Conservation (phyloP, 2,797 vertebrate species). For the Aplochiton taeniatus region DNA sequence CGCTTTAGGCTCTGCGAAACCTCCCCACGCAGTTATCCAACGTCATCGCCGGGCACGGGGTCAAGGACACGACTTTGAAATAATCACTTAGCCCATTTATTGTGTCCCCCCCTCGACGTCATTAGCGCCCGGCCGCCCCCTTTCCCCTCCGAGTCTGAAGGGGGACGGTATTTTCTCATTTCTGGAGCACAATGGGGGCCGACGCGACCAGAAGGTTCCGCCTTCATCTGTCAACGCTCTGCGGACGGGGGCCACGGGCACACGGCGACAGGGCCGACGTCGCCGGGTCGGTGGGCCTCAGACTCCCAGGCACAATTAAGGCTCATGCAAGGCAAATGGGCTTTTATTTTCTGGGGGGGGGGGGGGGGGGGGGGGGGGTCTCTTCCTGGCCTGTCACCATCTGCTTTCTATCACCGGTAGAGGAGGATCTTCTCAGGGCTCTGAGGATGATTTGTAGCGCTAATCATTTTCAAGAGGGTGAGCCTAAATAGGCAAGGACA, state of each 20-base stretch:
- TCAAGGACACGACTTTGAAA: conserved; percentile 70
- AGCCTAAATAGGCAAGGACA: conserved; percentile 43
- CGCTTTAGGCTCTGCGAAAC: no score
- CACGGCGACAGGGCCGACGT: conserved; percentile 87
- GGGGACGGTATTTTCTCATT: conserved; percentile 88
- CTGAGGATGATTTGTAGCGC: conserved; percentile 85
- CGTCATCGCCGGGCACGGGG: conserved; percentile 33
- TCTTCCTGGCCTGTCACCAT: conserved; percentile 79
- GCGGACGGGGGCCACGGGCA: conserved; percentile 62
- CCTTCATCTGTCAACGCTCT: conserved; percentile 89
- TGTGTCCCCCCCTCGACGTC: conserved; percentile 59
- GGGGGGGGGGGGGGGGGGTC: conserved; percentile 22
- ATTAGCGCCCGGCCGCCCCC: conserved; percentile 47
- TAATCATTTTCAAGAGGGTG: conserved; percentile 78
- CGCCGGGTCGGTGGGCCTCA: conserved; percentile 69
- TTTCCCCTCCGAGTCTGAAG: conserved; percentile 62
- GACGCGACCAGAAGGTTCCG: conserved; percentile 86
- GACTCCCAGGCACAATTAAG: conserved; percentile 86
- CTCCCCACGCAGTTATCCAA: no score
- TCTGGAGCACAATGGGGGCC: conserved; percentile 75
- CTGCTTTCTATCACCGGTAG: conserved; percentile 84
- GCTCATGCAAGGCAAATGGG: conserved; percentile 97
- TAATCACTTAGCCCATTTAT: conserved; percentile 70
- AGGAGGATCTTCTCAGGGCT: conserved; percentile 70
- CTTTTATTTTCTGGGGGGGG: conserved; percentile 75